Conservation (phyloP, 2,888 invertebrate genomes). For the Podotricha telesiphe region DNA sequence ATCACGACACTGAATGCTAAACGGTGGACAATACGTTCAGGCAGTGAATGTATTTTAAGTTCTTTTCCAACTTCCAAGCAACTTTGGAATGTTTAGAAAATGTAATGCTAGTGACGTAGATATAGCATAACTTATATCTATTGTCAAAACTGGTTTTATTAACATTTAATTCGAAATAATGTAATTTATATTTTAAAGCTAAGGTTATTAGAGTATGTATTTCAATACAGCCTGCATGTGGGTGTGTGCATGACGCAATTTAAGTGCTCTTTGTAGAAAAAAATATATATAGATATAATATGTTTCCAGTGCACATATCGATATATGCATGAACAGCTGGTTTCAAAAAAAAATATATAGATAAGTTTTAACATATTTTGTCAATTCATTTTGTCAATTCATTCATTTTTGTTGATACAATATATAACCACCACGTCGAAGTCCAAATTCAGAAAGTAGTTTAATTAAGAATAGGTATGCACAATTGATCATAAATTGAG, state of each 20-base stretch:
- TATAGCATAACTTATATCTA: background rate
- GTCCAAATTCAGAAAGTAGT: too few species aligned
- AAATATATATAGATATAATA: background rate
- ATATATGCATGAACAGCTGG: too few species aligned
- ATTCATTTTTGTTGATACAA: too few species aligned
- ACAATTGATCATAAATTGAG: too few species aligned
- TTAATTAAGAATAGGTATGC: too few species aligned
- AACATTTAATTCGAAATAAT: background rate
- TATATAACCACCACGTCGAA: too few species aligned
- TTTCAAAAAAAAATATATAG: too few species aligned
- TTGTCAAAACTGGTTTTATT: background rate
- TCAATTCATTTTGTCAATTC: too few species aligned
- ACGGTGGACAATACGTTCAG: background rate
- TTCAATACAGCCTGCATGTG: slow-evolving; percentile 32
- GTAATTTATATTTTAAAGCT: background rate
- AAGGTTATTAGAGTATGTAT: slow-evolving; percentile 3
- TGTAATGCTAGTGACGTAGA: slow-evolving; percentile 19
- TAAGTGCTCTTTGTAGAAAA: background rate
- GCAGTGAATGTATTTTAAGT: slow-evolving; percentile 1
- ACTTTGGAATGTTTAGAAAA: slow-evolving; percentile 12
- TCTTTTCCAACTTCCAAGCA: background rate
- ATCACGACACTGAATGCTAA: slow-evolving; percentile 54
- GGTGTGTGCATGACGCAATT: slow-evolving; percentile 46
- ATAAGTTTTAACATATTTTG: too few species aligned
- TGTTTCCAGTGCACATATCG: background rate